These are phyloP conservation scores for Drosophila funebris DNA, from an alignment of 1,140 invertebrate genomes.

Conservation along the genomic window DNA sequence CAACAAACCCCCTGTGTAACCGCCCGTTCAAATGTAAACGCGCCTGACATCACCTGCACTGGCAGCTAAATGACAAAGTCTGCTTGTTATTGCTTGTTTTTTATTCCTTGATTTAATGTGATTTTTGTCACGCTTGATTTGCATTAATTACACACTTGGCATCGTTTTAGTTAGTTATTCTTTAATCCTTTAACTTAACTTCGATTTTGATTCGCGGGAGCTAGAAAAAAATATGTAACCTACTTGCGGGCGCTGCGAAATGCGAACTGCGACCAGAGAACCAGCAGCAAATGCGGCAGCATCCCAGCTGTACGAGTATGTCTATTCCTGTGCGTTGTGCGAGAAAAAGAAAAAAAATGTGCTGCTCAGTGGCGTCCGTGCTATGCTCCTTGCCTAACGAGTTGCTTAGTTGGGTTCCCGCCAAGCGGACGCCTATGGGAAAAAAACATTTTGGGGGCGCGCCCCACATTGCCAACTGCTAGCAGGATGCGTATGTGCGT, in stretches of 20 bases:
- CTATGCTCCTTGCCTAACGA: constrained; percentile 2
- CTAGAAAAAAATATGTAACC: constrained; percentile 69
- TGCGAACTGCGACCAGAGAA: constrained; percentile 61
- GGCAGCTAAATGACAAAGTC: not conserved
- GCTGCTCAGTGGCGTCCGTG: constrained; percentile 28
- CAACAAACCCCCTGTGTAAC: not conserved
- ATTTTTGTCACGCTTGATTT: not conserved
- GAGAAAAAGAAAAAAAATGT: constrained; percentile 13
- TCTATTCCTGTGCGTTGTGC: constrained; percentile 22
- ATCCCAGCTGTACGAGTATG: constrained; percentile 36
- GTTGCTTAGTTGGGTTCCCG: not conserved
- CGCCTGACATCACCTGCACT: constrained; percentile 9
- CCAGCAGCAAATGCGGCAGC: constrained; percentile 50
- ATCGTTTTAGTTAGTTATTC: not conserved
- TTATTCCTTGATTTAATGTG: not conserved
- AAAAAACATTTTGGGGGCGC: constrained; percentile 16
- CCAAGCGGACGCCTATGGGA: not conserved
- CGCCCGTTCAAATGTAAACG: too few species aligned
- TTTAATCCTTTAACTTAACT: not conserved
- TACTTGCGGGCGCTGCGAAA: constrained; percentile 73
- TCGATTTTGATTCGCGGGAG: constrained; percentile 11
- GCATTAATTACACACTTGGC: constrained; percentile 17
- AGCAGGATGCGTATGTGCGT: constrained; percentile 9
- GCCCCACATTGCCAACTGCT: not conserved
- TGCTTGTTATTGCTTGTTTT: not conserved